A percentile compares a stretch with the other conserved stretches of the same genome.
These are phyloP conservation scores for Flexamia atlantica DNA, from an alignment of 2,888 invertebrate genomes.

Conservation along the genomic window DNA sequence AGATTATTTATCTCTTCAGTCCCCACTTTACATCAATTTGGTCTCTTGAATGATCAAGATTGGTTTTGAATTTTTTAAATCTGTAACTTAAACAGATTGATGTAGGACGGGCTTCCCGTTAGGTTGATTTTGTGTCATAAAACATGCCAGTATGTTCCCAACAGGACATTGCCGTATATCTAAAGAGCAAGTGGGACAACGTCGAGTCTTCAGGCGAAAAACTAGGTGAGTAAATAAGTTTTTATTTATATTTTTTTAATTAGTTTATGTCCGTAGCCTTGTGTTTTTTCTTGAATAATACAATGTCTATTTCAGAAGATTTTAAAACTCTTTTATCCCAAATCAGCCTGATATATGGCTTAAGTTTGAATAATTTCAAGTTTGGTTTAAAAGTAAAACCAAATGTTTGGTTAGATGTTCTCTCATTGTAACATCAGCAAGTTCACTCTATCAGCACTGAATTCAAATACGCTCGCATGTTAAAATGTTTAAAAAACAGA, in stretches of 20 bases:
- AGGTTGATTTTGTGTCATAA: conserved; percentile 45
- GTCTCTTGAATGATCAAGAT: no score
- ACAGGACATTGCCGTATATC: conserved; percentile 70
- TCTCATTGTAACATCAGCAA: no score
- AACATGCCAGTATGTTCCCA: conserved; percentile 68
- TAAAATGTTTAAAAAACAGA: no score
- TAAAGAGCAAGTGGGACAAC: conserved; percentile 91
- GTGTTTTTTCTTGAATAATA: background rate
- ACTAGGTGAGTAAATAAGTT: conserved; percentile 85
- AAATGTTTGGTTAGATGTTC: no score
- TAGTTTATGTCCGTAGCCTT: background rate
- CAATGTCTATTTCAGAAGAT: background rate
- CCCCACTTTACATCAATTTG: no score
- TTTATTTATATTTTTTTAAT: conserved; percentile 7
- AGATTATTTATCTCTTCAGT: no score
- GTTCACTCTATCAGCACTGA: no score
- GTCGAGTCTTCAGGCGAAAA: conserved; percentile 88
- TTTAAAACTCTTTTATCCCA: background rate
- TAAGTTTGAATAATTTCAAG: no score
- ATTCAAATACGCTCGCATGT: no score
- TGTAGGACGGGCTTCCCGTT: background rate
- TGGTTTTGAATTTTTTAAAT: no score
- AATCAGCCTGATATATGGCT: conserved; percentile 40
- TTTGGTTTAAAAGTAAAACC: no score
- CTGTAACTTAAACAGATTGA: no score